Conservation (phyloP, 2,113 vertebrate genomes). For the Pachycephala philippinensis region DNA sequence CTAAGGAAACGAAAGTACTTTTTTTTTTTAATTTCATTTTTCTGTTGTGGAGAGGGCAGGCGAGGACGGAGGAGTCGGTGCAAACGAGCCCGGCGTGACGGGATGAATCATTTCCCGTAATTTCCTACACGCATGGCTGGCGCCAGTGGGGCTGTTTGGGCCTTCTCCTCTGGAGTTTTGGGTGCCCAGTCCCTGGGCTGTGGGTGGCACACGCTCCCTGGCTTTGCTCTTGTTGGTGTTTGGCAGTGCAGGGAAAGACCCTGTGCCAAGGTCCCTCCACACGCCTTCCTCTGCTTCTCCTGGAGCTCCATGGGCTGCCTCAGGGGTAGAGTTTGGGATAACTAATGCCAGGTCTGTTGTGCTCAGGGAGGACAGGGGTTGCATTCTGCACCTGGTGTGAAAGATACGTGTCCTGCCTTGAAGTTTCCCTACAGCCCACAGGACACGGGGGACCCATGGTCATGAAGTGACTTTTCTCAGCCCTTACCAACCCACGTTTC, state of each 20-base stretch:
- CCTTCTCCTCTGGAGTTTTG: not conserved
- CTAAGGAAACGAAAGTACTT: not conserved
- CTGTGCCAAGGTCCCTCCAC: rapidly evolving
- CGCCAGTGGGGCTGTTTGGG: rapidly evolving
- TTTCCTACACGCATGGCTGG: rapidly evolving
- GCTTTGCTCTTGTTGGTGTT: not conserved
- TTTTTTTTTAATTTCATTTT: not conserved
- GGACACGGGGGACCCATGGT: not conserved
- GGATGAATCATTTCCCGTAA: not conserved
- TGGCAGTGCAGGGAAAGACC: not conserved
- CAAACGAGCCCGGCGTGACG: not conserved
- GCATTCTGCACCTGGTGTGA: not conserved
- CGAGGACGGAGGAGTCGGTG: not conserved
- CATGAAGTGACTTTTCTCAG: not conserved
- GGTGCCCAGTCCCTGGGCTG: rapidly evolving
- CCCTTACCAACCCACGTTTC: not conserved
- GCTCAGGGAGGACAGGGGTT: not conserved
- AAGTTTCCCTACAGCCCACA: not conserved
- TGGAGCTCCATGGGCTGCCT: not conserved
- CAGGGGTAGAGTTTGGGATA: not conserved
- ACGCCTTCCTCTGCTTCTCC: not conserved
- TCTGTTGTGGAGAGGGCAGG: no score
- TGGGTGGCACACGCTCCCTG: rapidly evolving
- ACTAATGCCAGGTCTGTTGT: not conserved
- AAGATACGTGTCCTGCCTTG: rapidly evolving